phyloP scores from a whole-genome alignment of 1,140 invertebrate genomes.

The Drosophila dunni region DNA sequence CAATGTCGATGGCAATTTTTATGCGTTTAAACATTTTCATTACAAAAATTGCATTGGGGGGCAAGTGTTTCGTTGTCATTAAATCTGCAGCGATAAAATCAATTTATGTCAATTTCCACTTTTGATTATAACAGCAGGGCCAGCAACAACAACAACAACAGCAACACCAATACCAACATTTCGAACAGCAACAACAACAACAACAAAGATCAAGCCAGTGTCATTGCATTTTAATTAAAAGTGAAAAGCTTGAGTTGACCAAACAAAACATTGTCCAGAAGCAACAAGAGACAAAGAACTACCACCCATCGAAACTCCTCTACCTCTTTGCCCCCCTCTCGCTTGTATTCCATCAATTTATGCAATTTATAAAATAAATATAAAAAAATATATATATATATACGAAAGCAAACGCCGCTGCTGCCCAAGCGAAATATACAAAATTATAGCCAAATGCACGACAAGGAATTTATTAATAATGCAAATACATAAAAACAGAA shows the following conservation, averaged over 20 bases:
- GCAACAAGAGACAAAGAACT: conserved; percentile 42
- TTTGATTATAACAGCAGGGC: conserved; percentile 54
- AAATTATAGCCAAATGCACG: conserved; percentile 74
- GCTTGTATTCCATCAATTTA: conserved; percentile 78
- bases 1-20: conserved; percentile 70
- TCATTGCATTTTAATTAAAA: conserved; percentile 81
- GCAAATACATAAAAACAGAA: conserved; percentile 83
- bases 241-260: conserved; percentile 77
- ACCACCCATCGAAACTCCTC: neutral
- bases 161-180: conserved; percentile 25
- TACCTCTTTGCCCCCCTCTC: neutral
- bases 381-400: conserved; percentile 63
- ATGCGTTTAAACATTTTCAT: conserved; percentile 83
- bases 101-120: conserved; percentile 82
- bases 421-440: conserved; percentile 44
- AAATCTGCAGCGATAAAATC: conserved; percentile 82
- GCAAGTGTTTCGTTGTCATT: conserved; percentile 74
- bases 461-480: conserved; percentile 82
- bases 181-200: conserved; percentile 44
- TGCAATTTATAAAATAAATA: conserved; percentile 83
- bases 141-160: conserved; percentile 12
- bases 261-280: conserved; percentile 61
- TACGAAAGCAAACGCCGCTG: conserved; percentile 23
- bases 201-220: conserved; percentile 30
- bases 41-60: conserved; percentile 79